Evolutionary conservation across 2,113 vertebrate species (phyloP).

Genomic region (Epinephelus fuscoguttatus): DNA sequence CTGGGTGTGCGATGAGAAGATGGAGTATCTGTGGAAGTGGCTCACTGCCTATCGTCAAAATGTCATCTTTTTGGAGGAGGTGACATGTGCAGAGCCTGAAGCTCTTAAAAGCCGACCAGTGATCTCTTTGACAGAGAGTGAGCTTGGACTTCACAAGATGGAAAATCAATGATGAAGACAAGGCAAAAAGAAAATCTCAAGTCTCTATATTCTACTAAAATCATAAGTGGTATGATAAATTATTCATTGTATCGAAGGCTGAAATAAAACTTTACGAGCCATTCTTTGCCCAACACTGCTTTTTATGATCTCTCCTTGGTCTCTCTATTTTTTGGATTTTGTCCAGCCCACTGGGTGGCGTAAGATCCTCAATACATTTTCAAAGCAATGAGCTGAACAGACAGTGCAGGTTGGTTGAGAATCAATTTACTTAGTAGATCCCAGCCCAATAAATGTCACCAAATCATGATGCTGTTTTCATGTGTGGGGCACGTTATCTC

Average conservation of each 20-base stretch:
- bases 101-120: constrained; percentile 54
- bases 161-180: neutral
- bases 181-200: neutral
- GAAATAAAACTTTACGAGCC: constrained; percentile 25
- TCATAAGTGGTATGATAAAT: neutral
- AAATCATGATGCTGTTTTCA: neutral
- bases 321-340: constrained; percentile 4
- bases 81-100: constrained; percentile 77
- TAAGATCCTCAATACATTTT: constrained; percentile 11
- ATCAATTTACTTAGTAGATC: neutral
- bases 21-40: constrained; percentile 81
- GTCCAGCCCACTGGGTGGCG: constrained; percentile 60
- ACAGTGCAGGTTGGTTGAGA: constrained; percentile 1
- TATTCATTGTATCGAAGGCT: neutral
- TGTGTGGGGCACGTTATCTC: neutral
- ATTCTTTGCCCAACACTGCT: neutral
- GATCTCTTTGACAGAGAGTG: constrained; percentile 29
- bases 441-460: neutral
- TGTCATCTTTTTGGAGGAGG: constrained; percentile 59
- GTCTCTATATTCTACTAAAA: neutral
- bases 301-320: neutral
- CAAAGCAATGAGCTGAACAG: constrained; percentile 2
- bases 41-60: constrained; percentile 47
- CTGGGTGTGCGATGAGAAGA: constrained; percentile 84
- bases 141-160: constrained; percentile 39